Evolutionary conservation across 2,113 vertebrate species (phyloP).

Genomic region (Paramormyrops kingsleyae): DNA sequence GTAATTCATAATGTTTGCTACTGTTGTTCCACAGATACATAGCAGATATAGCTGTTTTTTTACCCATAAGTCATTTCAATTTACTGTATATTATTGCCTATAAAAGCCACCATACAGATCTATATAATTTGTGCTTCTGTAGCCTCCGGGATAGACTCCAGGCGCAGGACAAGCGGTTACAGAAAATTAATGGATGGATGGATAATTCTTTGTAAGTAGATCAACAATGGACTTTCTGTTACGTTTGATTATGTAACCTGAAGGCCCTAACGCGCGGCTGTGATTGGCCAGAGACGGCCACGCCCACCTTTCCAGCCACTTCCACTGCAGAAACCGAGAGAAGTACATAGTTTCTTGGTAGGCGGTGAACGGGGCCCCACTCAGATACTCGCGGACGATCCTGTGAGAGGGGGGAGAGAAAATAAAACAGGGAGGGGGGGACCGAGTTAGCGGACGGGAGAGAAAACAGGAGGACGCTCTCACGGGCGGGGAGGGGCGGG

Average conservation of each 20-base stretch:
- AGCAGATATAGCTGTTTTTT: neutral
- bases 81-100: neutral
- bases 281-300: neutral
- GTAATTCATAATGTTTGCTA: constrained; percentile 1
- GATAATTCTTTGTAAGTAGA: neutral
- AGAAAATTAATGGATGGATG: neutral
- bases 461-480: neutral
- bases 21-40: neutral
- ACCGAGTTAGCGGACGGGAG: neutral
- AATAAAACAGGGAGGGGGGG: neutral
- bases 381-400: constrained; percentile 77
- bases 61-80: neutral
- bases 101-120: neutral
- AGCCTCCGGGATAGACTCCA: neutral
- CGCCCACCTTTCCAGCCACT: constrained; percentile 86
- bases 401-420: constrained; percentile 48
- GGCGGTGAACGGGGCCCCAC: constrained; percentile 75
- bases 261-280: neutral
- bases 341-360: constrained; percentile 83
- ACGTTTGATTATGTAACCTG: neutral
- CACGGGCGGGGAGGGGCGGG: neutral
- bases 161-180: neutral
- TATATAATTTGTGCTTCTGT: neutral
- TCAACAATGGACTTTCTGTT: constrained; percentile 1
- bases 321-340: constrained; percentile 89